Evolutionary conservation across 2,113 vertebrate species (phyloP).

Genomic region (Brachypodius melanocephalos): DNA sequence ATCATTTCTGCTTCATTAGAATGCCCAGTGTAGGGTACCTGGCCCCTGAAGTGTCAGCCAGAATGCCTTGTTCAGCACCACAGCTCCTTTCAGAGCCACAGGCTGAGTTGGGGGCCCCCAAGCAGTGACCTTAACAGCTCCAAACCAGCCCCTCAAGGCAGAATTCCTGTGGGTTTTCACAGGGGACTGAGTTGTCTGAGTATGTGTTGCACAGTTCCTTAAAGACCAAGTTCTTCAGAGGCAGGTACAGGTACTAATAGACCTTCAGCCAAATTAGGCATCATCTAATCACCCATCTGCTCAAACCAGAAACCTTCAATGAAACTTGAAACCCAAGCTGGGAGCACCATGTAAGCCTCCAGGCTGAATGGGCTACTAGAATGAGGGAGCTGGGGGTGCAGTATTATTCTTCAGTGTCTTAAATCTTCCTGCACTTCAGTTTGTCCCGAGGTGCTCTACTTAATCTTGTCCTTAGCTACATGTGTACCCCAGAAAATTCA

Average conservation of each 20-base stretch:
- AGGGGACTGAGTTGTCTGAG: rapidly evolving
- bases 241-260: background rate
- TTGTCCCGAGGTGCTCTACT: background rate
- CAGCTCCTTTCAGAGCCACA: rapidly evolving
- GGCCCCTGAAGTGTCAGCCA: background rate
- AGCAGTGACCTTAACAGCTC: background rate
- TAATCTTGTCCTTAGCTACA: background rate
- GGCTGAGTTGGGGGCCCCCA: background rate
- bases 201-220: background rate
- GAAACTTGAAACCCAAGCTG: background rate
- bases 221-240: background rate
- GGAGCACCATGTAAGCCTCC: background rate
- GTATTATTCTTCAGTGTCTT: background rate
- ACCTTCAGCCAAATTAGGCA: background rate
- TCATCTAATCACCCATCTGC: background rate
- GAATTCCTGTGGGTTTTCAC: background rate
- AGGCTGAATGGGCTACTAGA: background rate
- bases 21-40: background rate
- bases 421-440: background rate
- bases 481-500: background rate
- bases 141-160: rapidly evolving
- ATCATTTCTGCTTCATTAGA: background rate
- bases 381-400: background rate
- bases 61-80: background rate
- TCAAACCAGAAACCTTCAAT: background rate